Percentiles rank a stretch among this genome's conserved stretches.
These are phyloP conservation scores for Mellilla xanthometata DNA, from an alignment of 2,888 invertebrate genomes.

Conservation along the genomic window DNA sequence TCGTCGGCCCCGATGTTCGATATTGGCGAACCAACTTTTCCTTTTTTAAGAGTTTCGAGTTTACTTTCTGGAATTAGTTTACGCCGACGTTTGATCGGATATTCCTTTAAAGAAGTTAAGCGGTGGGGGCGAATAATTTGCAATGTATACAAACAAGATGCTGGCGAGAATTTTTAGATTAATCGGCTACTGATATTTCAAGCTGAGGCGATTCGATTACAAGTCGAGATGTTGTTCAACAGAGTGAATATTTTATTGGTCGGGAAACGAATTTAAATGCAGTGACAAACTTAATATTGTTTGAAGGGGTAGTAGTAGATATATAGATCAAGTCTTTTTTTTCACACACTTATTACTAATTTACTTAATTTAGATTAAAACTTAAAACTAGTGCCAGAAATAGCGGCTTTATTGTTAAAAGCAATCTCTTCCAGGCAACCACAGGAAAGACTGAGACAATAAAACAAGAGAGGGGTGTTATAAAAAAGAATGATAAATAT, in stretches of 20 bases:
- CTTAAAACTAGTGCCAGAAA: too few species aligned
- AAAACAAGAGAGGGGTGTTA: too few species aligned
- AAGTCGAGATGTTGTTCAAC: slow-evolving; percentile 22
- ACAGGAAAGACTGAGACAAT: too few species aligned
- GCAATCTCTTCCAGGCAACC: too few species aligned
- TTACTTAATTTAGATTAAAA: too few species aligned
- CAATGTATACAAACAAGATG: slow-evolving; percentile 52
- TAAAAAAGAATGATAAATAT: too few species aligned
- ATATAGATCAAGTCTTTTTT: too few species aligned
- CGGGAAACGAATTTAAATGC: not conserved
- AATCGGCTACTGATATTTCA: slow-evolving; percentile 45
- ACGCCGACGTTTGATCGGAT: slow-evolving; percentile 76
- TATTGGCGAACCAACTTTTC: slow-evolving; percentile 54
- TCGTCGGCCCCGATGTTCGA: slow-evolving; percentile 58
- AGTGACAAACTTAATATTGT: too few species aligned
- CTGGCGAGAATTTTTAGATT: slow-evolving; percentile 46
- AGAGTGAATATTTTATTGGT: slow-evolving; percentile 10
- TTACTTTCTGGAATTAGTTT: slow-evolving; percentile 78
- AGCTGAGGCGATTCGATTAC: slow-evolving; percentile 28
- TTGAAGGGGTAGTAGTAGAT: too few species aligned
- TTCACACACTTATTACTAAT: too few species aligned
- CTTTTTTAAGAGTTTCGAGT: slow-evolving; percentile 68
- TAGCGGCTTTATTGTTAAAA: too few species aligned
- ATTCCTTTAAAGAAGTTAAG: slow-evolving; percentile 76
- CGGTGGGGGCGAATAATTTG: slow-evolving; percentile 55